Percentiles rank a stretch among this genome's conserved stretches.
These are phyloP conservation scores for Sapajus apella DNA, from an alignment of 2,113 vertebrate species.

Conservation along the genomic window DNA sequence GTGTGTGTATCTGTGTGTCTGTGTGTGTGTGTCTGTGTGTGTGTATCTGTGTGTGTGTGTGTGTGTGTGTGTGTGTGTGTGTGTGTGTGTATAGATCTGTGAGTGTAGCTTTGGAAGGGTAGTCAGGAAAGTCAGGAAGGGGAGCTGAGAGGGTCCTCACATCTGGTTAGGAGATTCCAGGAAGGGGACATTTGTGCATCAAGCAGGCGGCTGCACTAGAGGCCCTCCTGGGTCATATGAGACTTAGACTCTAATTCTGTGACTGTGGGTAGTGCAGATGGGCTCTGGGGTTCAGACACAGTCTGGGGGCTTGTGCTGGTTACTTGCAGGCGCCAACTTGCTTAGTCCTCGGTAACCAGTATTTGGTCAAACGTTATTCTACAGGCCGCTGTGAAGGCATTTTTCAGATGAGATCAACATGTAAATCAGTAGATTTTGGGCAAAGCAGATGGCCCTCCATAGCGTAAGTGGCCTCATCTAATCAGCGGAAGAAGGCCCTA, in stretches of 20 bases:
- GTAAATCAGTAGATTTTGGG: background rate
- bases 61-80: too few species aligned
- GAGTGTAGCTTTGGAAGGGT: background rate
- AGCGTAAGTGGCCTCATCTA: background rate
- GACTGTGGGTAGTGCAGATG: background rate
- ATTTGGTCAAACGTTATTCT: background rate
- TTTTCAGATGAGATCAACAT: background rate
- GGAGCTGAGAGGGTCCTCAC: background rate
- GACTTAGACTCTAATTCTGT: background rate
- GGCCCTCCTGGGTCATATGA: background rate
- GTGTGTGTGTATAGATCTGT: too few species aligned
- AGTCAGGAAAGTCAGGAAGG: background rate
- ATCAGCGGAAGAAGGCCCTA: background rate
- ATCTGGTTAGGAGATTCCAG: background rate
- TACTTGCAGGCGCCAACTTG: background rate
- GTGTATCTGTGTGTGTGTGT: too few species aligned
- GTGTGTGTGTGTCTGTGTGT: too few species aligned
- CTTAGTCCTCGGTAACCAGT: background rate
- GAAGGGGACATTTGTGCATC: accelerated
- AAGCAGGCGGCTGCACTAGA: background rate
- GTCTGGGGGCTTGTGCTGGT: background rate
- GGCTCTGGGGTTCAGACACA: too few species aligned
- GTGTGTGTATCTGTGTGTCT: too few species aligned
- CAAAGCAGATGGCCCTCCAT: background rate
- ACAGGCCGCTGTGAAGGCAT: background rate